A percentile compares a stretch with the other conserved stretches of the same genome.
phyloP scores from a whole-genome alignment of 2,888 invertebrate genomes.

The Fissipunctia ypsillon region DNA sequence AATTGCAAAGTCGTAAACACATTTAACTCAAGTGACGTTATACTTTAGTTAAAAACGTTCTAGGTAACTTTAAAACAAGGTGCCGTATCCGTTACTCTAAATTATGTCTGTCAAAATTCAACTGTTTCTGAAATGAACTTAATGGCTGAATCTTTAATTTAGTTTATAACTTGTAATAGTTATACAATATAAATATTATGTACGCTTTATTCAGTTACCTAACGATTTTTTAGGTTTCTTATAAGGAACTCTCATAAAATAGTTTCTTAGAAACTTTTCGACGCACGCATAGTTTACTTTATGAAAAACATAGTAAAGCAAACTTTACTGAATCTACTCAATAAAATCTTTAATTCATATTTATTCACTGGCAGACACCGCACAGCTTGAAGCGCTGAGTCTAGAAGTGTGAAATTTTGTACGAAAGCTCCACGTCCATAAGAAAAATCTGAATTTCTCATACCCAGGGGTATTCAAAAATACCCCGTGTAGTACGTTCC shows the following conservation, averaged over 20 bases:
- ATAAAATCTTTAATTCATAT: not conserved
- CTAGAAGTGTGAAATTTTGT: not conserved
- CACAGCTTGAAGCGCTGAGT: not conserved
- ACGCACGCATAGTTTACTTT: not conserved
- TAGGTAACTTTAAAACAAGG: constrained; percentile 4
- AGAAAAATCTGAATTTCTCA: too few relatives aligned
- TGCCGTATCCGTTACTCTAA: not conserved
- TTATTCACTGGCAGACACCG: not conserved
- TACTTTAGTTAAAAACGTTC: constrained; percentile 15
- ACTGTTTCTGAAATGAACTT: constrained; percentile 11
- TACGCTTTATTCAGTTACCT: too few relatives aligned
- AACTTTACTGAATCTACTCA: not conserved
- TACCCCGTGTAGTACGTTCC: too few relatives aligned
- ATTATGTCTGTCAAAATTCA: not conserved
- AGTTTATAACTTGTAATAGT: constrained; percentile 1
- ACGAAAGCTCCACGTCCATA: too few relatives aligned
- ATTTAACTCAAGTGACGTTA: constrained; percentile 12
- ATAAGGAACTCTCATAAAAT: not conserved
- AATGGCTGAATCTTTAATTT: not conserved
- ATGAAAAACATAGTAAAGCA: not conserved
- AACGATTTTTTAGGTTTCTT: not conserved
- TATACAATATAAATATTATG: not conserved
- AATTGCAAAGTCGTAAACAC: constrained; percentile 19
- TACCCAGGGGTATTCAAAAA: too few relatives aligned
- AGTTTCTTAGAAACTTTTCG: not conserved